A percentile compares a stretch with the other conserved stretches of the same genome.
phyloP scores from a whole-genome alignment of 2,888 invertebrate species.

The Dascillus cervinus region DNA sequence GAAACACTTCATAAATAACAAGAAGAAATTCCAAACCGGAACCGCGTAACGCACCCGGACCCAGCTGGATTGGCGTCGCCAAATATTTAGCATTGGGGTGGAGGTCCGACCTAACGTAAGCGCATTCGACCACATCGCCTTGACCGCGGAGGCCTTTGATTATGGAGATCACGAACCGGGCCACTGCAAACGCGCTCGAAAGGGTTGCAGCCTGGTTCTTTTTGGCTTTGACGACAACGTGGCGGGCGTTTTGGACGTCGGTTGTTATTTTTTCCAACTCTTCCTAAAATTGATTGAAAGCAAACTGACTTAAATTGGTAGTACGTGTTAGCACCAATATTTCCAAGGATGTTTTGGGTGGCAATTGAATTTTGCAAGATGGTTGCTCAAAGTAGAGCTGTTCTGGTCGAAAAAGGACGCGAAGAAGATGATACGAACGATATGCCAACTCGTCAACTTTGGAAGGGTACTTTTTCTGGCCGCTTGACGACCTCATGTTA shows the following conservation, averaged over 20 bases:
- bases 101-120: slow-evolving; percentile 32
- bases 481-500: too few species aligned
- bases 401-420: too few species aligned
- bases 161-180: slow-evolving; percentile 52
- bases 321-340: too few species aligned
- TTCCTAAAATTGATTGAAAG: slow-evolving; percentile 27
- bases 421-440: too few species aligned
- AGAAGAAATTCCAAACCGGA: slow-evolving; percentile 1
- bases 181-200: slow-evolving; percentile 56
- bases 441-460: too few species aligned
- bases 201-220: slow-evolving; percentile 52
- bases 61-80: slow-evolving; percentile 34
- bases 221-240: slow-evolving; percentile 56
- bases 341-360: too few species aligned
- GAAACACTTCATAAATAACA: slow-evolving; percentile 7
- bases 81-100: slow-evolving; percentile 34
- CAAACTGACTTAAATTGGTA: too few species aligned
- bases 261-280: slow-evolving; percentile 35
- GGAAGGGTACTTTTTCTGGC: too few species aligned
- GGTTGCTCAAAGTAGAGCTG: too few species aligned
- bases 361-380: too few species aligned
- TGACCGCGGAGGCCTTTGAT: slow-evolving; percentile 44
- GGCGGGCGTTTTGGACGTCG: slow-evolving; percentile 51
- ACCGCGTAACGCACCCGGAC: slow-evolving; percentile 19
- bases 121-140: slow-evolving; percentile 33